Conservation (phyloP, 2,113 vertebrate species). For the Delphinapterus leucas region DNA sequence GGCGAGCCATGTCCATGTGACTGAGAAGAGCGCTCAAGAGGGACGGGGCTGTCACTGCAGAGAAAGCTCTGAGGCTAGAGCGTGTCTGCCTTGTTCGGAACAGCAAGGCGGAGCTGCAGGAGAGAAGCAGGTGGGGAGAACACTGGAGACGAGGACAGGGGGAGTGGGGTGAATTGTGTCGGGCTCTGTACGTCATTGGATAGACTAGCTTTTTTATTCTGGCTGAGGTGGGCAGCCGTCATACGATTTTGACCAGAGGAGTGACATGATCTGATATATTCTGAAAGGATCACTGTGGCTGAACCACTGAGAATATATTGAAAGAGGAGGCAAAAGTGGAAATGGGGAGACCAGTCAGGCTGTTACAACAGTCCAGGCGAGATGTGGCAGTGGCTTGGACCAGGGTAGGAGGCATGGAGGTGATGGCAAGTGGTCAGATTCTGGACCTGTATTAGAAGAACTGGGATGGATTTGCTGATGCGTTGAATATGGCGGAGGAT, state of each 20-base stretch:
- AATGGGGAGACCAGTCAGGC: background rate
- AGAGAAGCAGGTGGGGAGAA: too few species aligned
- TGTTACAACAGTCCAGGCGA: background rate
- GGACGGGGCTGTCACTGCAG: background rate
- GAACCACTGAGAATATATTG: background rate
- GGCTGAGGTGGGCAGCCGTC: background rate
- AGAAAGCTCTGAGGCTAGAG: background rate
- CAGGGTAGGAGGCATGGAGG: background rate
- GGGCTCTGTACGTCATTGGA: background rate
- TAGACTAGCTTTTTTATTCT: background rate
- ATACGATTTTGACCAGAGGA: background rate
- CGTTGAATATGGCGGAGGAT: background rate
- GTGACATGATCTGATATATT: background rate
- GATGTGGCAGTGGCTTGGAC: background rate
- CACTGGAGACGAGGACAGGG: background rate
- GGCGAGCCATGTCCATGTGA: background rate
- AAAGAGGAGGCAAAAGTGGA: background rate
- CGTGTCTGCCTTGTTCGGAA: background rate
- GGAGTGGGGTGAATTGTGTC: rapidly evolving
- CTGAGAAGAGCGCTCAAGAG: background rate
- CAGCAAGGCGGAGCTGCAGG: background rate
- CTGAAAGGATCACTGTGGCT: background rate
- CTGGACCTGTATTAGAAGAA: background rate
- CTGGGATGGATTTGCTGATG: background rate
- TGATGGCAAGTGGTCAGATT: background rate